Conservation (phyloP, 2,113 vertebrate species). For the Blennius ocellaris region DNA sequence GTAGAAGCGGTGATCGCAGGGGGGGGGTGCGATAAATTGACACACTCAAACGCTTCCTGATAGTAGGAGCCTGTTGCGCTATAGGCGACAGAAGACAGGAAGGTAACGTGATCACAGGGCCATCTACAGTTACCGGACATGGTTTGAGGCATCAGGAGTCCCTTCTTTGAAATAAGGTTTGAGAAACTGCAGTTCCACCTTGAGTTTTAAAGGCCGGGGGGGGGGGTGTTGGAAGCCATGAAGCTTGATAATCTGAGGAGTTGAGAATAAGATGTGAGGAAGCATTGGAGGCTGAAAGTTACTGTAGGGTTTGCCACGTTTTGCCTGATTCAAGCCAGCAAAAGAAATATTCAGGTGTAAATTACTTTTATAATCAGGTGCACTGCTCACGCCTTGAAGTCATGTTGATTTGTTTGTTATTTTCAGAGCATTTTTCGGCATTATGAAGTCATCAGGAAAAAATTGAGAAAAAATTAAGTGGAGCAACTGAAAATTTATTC, state of each 20-base stretch:
- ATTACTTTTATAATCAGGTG: too few species aligned
- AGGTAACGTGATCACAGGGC: conserved; percentile 69
- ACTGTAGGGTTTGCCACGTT: too few species aligned
- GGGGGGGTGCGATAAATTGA: conserved; percentile 59
- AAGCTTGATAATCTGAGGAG: background rate
- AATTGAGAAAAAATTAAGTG: too few species aligned
- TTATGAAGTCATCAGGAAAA: too few species aligned
- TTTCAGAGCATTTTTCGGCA: too few species aligned
- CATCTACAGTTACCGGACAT: conserved; percentile 70
- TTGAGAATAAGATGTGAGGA: too few species aligned
- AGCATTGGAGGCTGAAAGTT: too few species aligned
- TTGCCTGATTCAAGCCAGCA: too few species aligned
- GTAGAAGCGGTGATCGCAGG: conserved; percentile 20
- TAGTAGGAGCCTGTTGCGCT: conserved; percentile 30
- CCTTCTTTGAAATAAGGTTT: conserved; percentile 25
- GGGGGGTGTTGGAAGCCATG: background rate
- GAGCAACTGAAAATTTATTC: too few species aligned
- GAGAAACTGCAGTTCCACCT: background rate
- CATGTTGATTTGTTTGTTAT: too few species aligned
- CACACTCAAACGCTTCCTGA: conserved; percentile 56
- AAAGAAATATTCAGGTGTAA: too few species aligned
- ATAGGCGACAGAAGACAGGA: conserved; percentile 38
- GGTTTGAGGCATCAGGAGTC: conserved; percentile 20
- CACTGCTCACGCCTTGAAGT: too few species aligned
- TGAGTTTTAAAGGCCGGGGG: background rate